A percentile compares a stretch with the other conserved stretches of the same genome.
phyloP scores from a whole-genome alignment of 2,113 vertebrate species.

The Leptobrachium ailaonicum region DNA sequence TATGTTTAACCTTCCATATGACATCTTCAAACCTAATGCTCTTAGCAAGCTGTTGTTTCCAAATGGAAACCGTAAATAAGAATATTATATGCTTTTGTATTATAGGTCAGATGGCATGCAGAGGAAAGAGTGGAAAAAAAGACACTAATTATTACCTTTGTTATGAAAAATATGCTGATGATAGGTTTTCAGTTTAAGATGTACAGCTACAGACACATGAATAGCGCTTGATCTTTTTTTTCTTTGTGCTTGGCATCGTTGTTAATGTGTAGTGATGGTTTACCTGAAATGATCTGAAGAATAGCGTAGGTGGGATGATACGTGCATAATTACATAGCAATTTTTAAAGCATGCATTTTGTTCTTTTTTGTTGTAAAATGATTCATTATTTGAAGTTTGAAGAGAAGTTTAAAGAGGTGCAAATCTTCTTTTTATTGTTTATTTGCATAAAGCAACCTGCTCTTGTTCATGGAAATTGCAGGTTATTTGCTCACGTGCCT shows the following conservation, averaged over 20 bases:
- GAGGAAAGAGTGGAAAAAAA: conserved; percentile 57
- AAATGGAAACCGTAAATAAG: conserved; percentile 73
- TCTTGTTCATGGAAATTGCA: not conserved
- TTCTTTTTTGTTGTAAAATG: conserved; percentile 42
- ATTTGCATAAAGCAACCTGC: not conserved
- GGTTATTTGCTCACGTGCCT: not conserved
- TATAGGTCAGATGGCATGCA: conserved; percentile 68
- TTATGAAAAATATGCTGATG: conserved; percentile 66
- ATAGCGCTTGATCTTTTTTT: conserved; percentile 51
- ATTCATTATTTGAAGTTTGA: conserved; percentile 42
- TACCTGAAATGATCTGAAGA: conserved; percentile 60
- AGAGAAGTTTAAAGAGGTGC: conserved; percentile 23
- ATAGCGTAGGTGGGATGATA: conserved; percentile 42
- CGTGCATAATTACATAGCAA: conserved; percentile 57
- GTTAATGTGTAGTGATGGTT: conserved; percentile 58
- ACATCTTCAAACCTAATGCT: conserved; percentile 63
- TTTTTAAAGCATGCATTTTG: conserved; percentile 49
- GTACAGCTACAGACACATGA: conserved; percentile 59
- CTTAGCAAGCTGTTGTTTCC: conserved; percentile 65
- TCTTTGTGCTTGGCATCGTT: conserved; percentile 55
- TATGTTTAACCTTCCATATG: conserved; percentile 70
- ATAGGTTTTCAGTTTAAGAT: conserved; percentile 63
- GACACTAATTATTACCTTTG: conserved; percentile 72
- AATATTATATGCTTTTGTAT: conserved; percentile 69
- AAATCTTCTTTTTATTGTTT: not conserved